Evolutionary conservation across 2,888 invertebrate species (phyloP).

Genomic region (Pristionchus exspectatus): DNA sequence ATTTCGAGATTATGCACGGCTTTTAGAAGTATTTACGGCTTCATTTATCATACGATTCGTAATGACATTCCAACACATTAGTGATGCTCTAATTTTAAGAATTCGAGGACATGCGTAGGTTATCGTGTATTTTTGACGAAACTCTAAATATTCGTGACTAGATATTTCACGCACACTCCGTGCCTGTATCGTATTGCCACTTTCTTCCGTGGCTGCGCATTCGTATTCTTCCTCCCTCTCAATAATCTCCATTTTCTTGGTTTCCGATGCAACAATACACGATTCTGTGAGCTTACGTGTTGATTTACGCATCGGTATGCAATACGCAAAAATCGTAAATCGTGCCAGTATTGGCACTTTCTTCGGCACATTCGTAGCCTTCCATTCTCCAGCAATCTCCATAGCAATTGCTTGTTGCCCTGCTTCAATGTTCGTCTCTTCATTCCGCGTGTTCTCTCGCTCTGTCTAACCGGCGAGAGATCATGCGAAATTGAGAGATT

Average conservation of each 20-base stretch:
- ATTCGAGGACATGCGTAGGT: too few species aligned
- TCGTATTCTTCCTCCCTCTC: background rate
- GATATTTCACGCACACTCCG: background rate
- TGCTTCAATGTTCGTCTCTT: background rate
- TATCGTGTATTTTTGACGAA: background rate
- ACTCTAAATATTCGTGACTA: background rate
- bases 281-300: too few species aligned
- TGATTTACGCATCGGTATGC: too few species aligned
- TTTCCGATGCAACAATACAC: too few species aligned
- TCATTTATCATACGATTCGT: too few species aligned
- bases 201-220: background rate
- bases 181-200: background rate
- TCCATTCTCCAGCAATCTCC: background rate
- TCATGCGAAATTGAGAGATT: background rate
- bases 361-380: background rate
- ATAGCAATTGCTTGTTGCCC: background rate
- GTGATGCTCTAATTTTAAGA: too few species aligned
- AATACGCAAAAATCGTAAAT: too few species aligned
- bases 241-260: too few species aligned
- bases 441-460: background rate
- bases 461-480: background rate
- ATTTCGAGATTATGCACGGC: too few species aligned
- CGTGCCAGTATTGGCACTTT: too few species aligned
- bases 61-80: too few species aligned
- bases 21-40: too few species aligned